Evolutionary conservation across 2,797 vertebrate genomes (phyloP).

Genomic region (Melanotaenia nigrans): DNA sequence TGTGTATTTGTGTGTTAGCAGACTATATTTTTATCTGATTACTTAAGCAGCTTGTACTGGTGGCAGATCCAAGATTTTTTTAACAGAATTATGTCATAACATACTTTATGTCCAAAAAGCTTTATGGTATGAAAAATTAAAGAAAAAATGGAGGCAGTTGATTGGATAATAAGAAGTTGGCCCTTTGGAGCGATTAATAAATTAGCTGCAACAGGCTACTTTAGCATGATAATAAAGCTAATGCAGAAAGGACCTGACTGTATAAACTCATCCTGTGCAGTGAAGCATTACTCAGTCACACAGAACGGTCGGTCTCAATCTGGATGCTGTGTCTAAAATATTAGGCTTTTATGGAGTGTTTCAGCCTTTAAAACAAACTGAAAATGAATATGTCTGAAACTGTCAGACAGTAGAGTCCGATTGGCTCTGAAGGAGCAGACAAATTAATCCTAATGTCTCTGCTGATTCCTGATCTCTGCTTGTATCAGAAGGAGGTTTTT

Average conservation of each 20-base stretch:
- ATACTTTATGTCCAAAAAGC: background rate
- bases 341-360: background rate
- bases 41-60: background rate
- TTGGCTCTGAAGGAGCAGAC: background rate
- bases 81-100: background rate
- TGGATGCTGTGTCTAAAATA: background rate
- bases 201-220: background rate
- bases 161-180: background rate
- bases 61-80: background rate
- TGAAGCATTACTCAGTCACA: no score
- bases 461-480: background rate
- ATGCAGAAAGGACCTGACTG: background rate
- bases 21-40: constrained; percentile 18
- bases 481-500: background rate
- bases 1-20: constrained; percentile 14
- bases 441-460: background rate
- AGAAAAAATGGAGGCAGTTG: constrained; percentile 2
- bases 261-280: no score
- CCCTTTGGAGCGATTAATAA: constrained; percentile 1
- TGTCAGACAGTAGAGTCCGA: background rate
- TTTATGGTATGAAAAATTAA: background rate
- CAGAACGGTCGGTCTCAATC: background rate
- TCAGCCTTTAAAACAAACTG: background rate
- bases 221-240: background rate
- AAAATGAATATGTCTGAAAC: background rate